Conservation (phyloP, 35 echinoderm and acorn worm species). For the Apostichopus parvimensis region DNA sequence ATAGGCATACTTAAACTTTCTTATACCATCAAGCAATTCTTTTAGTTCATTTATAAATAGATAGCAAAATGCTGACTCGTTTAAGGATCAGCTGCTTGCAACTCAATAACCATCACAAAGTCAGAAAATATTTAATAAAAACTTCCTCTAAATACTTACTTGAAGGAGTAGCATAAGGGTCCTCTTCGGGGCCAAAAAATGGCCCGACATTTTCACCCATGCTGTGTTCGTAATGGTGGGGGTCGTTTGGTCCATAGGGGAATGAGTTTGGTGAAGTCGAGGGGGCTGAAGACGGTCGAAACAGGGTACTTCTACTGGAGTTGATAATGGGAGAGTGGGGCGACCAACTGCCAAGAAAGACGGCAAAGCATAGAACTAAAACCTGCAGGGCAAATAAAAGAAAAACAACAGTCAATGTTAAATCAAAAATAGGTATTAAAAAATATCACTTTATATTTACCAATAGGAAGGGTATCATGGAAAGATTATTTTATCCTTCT, state of each 20-base stretch:
- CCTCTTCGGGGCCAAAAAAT: slow-evolving; percentile 54
- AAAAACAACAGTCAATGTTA: neutral
- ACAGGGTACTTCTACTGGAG: slow-evolving; percentile 49
- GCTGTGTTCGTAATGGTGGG: slow-evolving; percentile 3
- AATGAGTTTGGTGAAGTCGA: slow-evolving; percentile 30
- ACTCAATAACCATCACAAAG: no score
- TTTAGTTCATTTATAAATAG: no score
- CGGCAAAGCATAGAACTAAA: slow-evolving; percentile 97
- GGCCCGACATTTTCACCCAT: slow-evolving; percentile 40
- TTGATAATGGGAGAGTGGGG: slow-evolving; percentile 75
- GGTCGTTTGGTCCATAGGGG: slow-evolving; percentile 57
- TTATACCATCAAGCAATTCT: no score
- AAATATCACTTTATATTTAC: no score
- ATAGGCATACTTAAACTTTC: no score
- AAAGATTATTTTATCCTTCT: neutral
- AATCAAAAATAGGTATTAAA: no score
- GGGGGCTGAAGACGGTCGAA: slow-evolving; percentile 44
- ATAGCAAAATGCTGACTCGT: no score
- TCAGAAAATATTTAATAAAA: neutral
- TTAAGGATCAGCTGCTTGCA: no score
- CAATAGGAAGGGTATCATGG: neutral
- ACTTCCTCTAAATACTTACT: slow-evolving; percentile 64
- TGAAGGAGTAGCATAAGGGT: slow-evolving; percentile 76
- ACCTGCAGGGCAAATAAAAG: slow-evolving; percentile 70
- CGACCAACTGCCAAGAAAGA: slow-evolving; percentile 96